A percentile compares a stretch with the other conserved stretches of the same genome.
phyloP scores from a whole-genome alignment of 2,113 vertebrate genomes.

The Manacus vitellinus region DNA sequence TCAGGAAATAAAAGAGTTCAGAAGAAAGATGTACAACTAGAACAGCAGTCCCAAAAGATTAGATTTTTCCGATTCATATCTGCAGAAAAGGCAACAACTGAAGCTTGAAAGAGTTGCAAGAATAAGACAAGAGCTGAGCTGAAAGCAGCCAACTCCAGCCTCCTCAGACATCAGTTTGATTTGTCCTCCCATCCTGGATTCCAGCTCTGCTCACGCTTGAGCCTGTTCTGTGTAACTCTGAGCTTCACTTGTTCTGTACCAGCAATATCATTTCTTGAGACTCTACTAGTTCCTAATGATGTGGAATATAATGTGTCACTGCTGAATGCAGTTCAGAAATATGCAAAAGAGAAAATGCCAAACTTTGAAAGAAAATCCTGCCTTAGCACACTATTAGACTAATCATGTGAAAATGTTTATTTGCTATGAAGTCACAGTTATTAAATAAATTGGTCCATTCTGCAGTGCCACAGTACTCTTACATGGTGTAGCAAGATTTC shows the following conservation, averaged over 20 bases:
- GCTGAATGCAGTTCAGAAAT: neutral
- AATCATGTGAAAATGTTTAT: slow-evolving; percentile 59
- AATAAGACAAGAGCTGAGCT: neutral
- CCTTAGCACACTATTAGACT: slow-evolving; percentile 14
- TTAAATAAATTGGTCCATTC: slow-evolving; percentile 48
- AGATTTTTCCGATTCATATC: neutral
- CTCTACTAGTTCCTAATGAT: slow-evolving; percentile 9
- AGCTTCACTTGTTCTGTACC: neutral
- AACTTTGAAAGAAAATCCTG: slow-evolving; percentile 12
- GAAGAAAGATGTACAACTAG: neutral
- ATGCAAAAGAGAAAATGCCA: neutral
- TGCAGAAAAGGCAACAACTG: neutral
- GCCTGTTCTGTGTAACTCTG: neutral
- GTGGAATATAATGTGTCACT: neutral
- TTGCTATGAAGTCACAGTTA: slow-evolving; percentile 50
- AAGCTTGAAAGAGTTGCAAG: neutral
- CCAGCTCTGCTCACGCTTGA: neutral
- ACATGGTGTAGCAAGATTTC: neutral
- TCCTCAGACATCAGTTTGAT: neutral
- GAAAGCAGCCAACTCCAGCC: neutral
- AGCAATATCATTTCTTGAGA: neutral
- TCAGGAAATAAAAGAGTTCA: neutral
- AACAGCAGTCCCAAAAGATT: neutral
- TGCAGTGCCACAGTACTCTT: neutral
- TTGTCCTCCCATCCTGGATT: neutral